Percentiles rank a stretch among this genome's conserved stretches.
Conservation (phyloP, 2,888 invertebrate species). For the Drosophila flavopinicola region DNA sequence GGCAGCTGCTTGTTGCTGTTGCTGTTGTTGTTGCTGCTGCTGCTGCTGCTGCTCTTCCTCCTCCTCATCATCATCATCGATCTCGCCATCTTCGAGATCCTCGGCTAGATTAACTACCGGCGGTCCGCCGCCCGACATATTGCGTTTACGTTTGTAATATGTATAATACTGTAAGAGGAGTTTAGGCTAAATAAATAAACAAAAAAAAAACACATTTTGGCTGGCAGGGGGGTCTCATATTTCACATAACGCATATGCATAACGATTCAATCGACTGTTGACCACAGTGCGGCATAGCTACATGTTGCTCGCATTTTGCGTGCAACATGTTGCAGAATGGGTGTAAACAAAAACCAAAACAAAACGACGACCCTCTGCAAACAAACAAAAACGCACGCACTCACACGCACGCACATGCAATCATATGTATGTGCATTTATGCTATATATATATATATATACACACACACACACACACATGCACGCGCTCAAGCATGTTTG, state of each 20-base stretch:
- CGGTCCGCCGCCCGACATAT: slow-evolving; percentile 48
- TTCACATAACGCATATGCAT: slow-evolving; percentile 27
- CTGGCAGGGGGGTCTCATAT: too few relatives aligned
- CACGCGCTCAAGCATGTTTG: background rate
- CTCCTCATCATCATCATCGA: slow-evolving; percentile 88
- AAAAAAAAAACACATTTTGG: too few relatives aligned
- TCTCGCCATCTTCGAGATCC: slow-evolving; percentile 95
- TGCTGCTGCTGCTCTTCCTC: slow-evolving; percentile 50
- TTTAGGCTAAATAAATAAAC: too few relatives aligned
- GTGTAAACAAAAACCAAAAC: slow-evolving; percentile 13
- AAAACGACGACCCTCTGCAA: slow-evolving; percentile 1
- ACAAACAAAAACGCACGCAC: background rate
- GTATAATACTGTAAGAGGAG: too few relatives aligned
- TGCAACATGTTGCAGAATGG: slow-evolving; percentile 43
- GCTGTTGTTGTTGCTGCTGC: slow-evolving; percentile 1
- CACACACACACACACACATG: background rate
- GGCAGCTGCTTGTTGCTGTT: slow-evolving; percentile 3
- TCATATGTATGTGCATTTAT: slow-evolving; percentile 3
- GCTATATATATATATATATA: background rate
- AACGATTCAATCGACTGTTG: slow-evolving; percentile 42
- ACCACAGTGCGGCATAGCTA: slow-evolving; percentile 32
- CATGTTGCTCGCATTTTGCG: slow-evolving; percentile 16
- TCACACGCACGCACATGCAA: slow-evolving; percentile 5
- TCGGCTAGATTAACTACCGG: slow-evolving; percentile 83
- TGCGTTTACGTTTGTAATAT: slow-evolving; percentile 10